Evolutionary conservation across 1,140 invertebrate genomes (phyloP).

Genomic region (Ceratina calcarata): DNA sequence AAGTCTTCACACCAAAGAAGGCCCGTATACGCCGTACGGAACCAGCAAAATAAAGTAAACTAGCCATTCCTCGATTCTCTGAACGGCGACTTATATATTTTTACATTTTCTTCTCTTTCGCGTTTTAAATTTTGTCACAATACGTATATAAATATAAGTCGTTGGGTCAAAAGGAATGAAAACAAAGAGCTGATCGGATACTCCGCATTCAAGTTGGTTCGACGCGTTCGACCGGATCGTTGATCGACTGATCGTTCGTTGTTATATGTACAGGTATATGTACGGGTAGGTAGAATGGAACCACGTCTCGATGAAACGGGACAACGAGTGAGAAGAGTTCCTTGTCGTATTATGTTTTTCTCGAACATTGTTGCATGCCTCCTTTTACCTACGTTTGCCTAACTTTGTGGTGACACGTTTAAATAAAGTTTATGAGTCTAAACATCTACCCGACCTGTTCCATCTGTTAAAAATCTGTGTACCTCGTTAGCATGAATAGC

Average conservation of each 20-base stretch:
- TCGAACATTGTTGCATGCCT: conserved; percentile 9
- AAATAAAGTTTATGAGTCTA: conserved; percentile 54
- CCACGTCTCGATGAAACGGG: background rate
- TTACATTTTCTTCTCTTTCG: too few relatives aligned
- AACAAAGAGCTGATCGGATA: background rate
- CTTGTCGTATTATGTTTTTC: background rate
- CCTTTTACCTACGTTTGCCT: conserved; percentile 25
- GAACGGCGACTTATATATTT: too few relatives aligned
- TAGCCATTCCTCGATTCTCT: conserved; percentile 11
- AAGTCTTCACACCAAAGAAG: conserved; percentile 7
- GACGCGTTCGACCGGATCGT: background rate
- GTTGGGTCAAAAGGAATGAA: background rate
- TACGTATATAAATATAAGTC: background rate
- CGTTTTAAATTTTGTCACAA: background rate
- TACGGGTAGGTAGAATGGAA: background rate
- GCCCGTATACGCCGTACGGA: background rate
- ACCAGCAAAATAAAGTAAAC: conserved; percentile 9
- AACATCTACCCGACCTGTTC: conserved; percentile 36
- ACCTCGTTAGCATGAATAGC: background rate
- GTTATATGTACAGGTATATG: too few relatives aligned
- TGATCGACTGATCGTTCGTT: background rate
- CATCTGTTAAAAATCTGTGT: background rate
- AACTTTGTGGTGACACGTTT: conserved; percentile 44
- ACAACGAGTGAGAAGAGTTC: background rate
- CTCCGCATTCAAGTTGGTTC: background rate